phyloP scores from a whole-genome alignment of 2,797 vertebrate genomes.

The Astyanax mexicanus region DNA sequence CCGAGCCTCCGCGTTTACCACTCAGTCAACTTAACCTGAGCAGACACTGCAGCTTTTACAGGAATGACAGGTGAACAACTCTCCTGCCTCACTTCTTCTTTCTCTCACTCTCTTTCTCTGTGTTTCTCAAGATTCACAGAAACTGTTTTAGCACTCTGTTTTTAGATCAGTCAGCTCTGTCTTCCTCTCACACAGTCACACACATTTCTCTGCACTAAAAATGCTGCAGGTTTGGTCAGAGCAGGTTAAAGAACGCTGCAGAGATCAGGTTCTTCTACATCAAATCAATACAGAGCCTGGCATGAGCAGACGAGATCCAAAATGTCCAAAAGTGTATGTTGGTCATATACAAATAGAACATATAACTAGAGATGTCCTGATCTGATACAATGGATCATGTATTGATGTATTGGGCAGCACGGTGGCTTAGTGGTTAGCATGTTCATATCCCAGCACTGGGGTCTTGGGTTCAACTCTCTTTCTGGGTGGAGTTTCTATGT shows the following conservation, averaged over 20 bases:
- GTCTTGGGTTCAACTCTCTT: too few species aligned
- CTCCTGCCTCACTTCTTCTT: background rate
- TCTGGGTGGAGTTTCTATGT: too few species aligned
- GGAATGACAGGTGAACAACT: constrained; percentile 65
- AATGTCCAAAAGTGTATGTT: too few species aligned
- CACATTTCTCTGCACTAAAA: background rate
- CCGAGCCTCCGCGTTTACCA: background rate
- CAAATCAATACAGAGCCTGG: too few species aligned
- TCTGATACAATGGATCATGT: too few species aligned
- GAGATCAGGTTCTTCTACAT: too few species aligned
- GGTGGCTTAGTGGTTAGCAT: too few species aligned
- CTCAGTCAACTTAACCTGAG: constrained; percentile 72
- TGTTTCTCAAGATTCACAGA: constrained; percentile 61
- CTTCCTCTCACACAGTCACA: constrained; percentile 57
- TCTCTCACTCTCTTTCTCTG: background rate
- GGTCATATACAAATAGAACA: too few species aligned
- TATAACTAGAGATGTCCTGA: too few species aligned
- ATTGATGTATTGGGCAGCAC: too few species aligned
- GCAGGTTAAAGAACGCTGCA: background rate
- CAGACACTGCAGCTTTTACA: constrained; percentile 65
- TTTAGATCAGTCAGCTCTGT: constrained; percentile 73
- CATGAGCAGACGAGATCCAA: too few species aligned
- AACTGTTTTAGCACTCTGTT: constrained; percentile 56
- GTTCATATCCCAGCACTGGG: too few species aligned
- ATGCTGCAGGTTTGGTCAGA: background rate